These are phyloP conservation scores for Arrhopalites spinosus DNA, from an alignment of 2,888 invertebrate genomes.

Conservation along the genomic window DNA sequence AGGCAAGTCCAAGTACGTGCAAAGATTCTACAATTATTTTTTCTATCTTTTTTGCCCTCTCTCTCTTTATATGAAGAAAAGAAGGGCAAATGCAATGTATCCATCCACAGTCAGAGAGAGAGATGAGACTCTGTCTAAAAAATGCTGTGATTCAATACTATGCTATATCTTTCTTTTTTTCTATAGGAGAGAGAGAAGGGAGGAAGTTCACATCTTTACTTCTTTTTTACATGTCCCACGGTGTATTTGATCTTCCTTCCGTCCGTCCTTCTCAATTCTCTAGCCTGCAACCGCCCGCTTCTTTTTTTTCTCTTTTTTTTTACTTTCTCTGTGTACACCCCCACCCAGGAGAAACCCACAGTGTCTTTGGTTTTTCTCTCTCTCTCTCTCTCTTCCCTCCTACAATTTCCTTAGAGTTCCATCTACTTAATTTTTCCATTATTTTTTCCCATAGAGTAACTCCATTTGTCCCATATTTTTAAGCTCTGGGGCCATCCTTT, in stretches of 20 bases:
- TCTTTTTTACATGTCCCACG: slow-evolving; percentile 10
- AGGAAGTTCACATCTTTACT: too few relatives aligned
- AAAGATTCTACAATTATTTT: slow-evolving; percentile 33
- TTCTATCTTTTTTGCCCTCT: slow-evolving; percentile 11
- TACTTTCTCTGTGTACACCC: background rate
- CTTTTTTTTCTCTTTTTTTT: background rate
- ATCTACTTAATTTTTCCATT: slow-evolving; percentile 11
- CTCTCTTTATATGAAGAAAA: background rate
- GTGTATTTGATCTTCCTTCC: slow-evolving; percentile 19
- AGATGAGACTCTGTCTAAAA: background rate
- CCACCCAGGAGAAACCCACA: background rate
- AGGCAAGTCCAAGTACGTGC: slow-evolving; percentile 29
- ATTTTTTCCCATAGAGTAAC: background rate
- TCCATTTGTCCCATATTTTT: background rate
- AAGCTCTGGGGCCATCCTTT: background rate
- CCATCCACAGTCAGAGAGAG: background rate
- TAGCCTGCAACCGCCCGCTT: background rate
- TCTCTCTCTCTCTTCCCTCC: background rate
- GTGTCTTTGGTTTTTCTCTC: background rate
- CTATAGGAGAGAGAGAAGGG: background rate
- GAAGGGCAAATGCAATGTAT: background rate
- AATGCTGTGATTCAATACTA: background rate
- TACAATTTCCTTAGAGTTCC: background rate
- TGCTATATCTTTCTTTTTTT: background rate
- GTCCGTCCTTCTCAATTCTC: background rate